phyloP scores from a whole-genome alignment of 2,113 vertebrate genomes.

The Datnioides undecimradiatus region DNA sequence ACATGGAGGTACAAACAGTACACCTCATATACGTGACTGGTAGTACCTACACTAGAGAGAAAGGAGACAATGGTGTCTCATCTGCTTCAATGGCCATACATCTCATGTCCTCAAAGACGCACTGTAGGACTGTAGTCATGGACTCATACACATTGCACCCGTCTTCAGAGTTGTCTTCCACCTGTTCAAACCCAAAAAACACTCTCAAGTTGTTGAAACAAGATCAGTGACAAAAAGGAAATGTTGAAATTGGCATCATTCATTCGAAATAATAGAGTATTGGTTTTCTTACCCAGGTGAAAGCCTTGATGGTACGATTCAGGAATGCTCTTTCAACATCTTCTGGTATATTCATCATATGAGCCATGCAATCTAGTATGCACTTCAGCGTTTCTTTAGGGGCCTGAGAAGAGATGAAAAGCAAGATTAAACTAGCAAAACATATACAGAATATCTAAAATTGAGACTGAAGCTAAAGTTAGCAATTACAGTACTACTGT shows the following conservation, averaged over 20 bases:
- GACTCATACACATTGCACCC: constrained; percentile 84
- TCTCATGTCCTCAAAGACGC: constrained; percentile 87
- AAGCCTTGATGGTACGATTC: constrained; percentile 88
- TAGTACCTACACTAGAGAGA: neutral
- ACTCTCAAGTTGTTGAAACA: neutral
- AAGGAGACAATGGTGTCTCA: constrained; percentile 25
- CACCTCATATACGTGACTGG: neutral
- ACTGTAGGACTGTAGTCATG: constrained; percentile 86
- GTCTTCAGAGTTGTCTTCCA: constrained; percentile 82
- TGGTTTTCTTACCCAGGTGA: constrained; percentile 88
- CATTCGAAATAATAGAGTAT: neutral
- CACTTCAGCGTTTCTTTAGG: constrained; percentile 89
- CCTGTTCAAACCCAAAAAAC: constrained; percentile 79
- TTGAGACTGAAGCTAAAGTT: no score
- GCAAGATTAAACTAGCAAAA: neutral
- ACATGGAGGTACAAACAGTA: neutral
- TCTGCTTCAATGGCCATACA: constrained; percentile 59
- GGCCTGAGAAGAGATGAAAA: constrained; percentile 80
- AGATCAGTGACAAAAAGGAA: rapidly evolving
- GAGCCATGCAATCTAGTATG: constrained; percentile 90
- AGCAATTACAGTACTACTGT: neutral
- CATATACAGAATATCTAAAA: neutral
- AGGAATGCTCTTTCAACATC: constrained; percentile 91
- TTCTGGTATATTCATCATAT: constrained; percentile 83
- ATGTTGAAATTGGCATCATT: neutral